Conservation (phyloP, 2,113 vertebrate species). For the Taxidea taxus region DNA sequence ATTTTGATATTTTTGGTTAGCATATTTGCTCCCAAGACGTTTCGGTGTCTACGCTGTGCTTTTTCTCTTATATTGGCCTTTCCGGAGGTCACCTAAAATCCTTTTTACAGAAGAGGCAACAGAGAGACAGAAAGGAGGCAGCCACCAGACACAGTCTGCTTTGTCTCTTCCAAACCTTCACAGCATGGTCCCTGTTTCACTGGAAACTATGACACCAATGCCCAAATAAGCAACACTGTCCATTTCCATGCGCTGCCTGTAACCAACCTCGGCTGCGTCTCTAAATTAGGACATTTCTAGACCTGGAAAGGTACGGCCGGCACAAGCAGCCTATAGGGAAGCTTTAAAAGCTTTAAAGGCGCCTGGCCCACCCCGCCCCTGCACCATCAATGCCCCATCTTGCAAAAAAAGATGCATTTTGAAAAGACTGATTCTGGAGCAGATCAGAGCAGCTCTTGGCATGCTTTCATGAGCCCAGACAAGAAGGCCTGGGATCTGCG, state of each 20-base stretch:
- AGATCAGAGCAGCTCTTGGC: conserved; percentile 18
- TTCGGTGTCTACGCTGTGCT: accelerated
- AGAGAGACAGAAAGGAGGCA: too few relatives aligned
- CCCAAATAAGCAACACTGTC: accelerated
- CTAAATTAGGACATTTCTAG: background rate
- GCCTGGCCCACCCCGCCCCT: background rate
- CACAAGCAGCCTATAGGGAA: background rate
- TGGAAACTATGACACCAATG: accelerated
- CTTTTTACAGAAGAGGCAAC: background rate
- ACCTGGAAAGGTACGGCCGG: background rate
- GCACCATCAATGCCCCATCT: background rate
- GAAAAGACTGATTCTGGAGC: conserved; percentile 45
- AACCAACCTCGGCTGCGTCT: background rate
- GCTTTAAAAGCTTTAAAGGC: background rate
- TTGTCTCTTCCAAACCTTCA: background rate
- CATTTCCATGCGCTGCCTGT: background rate
- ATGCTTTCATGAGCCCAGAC: conserved; percentile 56
- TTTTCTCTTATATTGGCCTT: accelerated
- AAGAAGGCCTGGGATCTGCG: conserved; percentile 61
- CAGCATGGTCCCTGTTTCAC: background rate
- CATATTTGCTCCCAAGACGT: too few relatives aligned
- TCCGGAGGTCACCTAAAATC: too few relatives aligned
- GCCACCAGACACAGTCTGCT: accelerated
- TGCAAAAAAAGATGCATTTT: conserved; percentile 54
- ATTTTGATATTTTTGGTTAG: too few relatives aligned